These are phyloP conservation scores for Drosophila ambigua DNA, from an alignment of 1,140 invertebrate species.

Conservation along the genomic window DNA sequence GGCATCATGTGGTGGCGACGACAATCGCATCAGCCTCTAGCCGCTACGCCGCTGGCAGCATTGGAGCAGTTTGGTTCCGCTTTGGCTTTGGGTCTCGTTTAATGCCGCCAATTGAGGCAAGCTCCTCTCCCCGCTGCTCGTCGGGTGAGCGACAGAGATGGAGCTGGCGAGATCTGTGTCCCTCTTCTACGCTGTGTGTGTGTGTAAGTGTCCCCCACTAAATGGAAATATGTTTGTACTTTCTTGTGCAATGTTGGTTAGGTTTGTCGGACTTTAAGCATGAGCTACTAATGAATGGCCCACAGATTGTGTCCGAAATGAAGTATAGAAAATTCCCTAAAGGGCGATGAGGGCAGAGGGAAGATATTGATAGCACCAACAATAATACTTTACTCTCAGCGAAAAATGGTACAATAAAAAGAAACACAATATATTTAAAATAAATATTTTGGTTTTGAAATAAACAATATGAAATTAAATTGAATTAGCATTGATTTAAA, in stretches of 20 bases:
- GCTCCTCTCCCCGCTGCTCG: slow-evolving; percentile 28
- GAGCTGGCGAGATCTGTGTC: slow-evolving; percentile 28
- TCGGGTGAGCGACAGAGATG: slow-evolving; percentile 55
- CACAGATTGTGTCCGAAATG: no score
- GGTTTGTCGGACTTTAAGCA: not conserved
- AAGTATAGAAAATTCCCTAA: no score
- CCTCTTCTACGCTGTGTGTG: slow-evolving; percentile 20
- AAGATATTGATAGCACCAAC: not conserved
- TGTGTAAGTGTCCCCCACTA: not conserved
- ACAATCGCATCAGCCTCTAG: slow-evolving; percentile 30
- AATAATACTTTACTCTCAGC: no score
- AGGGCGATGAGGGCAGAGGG: no score
- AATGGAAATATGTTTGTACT: slow-evolving; percentile 7
- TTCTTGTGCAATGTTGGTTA: not conserved
- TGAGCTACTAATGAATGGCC: slow-evolving; percentile 8
- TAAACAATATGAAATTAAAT: no score
- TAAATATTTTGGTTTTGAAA: no score
- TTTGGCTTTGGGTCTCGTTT: slow-evolving; percentile 54
- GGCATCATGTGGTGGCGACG: slow-evolving; percentile 70
- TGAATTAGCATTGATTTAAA: no score
- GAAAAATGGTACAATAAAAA: no score
- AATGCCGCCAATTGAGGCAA: slow-evolving; percentile 76
- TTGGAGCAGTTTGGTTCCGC: slow-evolving; percentile 38
- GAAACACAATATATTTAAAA: no score
- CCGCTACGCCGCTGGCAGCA: slow-evolving; percentile 31